phyloP scores from a whole-genome alignment of 2,888 invertebrate genomes.

The Leptinotarsa tumamoca region DNA sequence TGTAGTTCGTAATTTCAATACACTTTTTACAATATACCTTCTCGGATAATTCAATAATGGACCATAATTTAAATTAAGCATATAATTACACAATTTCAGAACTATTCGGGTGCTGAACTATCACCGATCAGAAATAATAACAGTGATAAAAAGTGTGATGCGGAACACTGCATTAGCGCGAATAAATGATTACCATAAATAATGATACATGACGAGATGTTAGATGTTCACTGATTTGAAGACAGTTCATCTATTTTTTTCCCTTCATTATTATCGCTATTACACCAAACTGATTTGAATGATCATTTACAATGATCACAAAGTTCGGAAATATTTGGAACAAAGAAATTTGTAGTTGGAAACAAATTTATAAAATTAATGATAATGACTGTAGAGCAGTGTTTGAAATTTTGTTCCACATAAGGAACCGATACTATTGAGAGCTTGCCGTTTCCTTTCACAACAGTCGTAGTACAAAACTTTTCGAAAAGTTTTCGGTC shows the following conservation, averaged over 20 bases:
- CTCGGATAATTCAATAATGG: too few species aligned
- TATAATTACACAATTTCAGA: too few species aligned
- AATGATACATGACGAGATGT: slow-evolving; percentile 8
- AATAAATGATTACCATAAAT: slow-evolving; percentile 12
- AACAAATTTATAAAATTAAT: neutral
- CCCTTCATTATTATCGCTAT: neutral
- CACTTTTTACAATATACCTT: too few species aligned
- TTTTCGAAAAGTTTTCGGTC: too few species aligned
- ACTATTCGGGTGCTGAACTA: neutral
- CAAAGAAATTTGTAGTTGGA: neutral
- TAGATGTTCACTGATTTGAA: slow-evolving; percentile 2
- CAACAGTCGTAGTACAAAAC: too few species aligned
- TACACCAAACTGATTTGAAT: neutral
- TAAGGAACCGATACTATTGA: too few species aligned
- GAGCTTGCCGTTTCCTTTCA: too few species aligned
- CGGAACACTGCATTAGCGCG: neutral
- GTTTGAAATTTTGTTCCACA: too few species aligned
- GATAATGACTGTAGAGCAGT: neutral
- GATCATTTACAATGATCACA: neutral
- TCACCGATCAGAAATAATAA: slow-evolving; percentile 16
- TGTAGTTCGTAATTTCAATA: too few species aligned
- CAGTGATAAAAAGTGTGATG: neutral
- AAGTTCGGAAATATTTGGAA: neutral
- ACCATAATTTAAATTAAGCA: neutral
- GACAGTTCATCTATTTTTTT: neutral